A percentile compares a stretch with the other conserved stretches of the same genome.
These are phyloP conservation scores for Megaptera novaeangliae DNA, from an alignment of 2,113 vertebrate species.

Conservation along the genomic window DNA sequence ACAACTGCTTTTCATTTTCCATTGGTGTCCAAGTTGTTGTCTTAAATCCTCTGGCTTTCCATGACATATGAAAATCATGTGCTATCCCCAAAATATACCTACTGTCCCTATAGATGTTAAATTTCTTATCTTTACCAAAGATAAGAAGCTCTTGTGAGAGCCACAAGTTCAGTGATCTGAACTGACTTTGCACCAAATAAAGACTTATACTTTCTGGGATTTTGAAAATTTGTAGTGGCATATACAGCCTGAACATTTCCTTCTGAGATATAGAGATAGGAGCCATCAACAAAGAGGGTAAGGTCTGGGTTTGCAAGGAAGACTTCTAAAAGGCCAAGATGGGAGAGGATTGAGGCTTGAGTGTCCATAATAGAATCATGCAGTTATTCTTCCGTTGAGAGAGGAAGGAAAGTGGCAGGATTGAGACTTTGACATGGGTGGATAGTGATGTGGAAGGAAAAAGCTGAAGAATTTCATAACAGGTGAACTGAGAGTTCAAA, in stretches of 20 bases:
- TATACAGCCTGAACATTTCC: not conserved
- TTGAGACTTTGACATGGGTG: not conserved
- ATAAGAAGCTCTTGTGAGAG: not conserved
- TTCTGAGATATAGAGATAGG: not conserved
- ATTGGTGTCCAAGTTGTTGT: not conserved
- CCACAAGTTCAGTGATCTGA: not conserved
- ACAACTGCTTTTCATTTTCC: not conserved
- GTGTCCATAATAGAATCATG: not conserved
- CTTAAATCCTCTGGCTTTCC: not conserved
- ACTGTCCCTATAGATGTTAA: not conserved
- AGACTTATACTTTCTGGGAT: not conserved
- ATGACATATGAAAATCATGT: not conserved
- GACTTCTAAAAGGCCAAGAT: not conserved
- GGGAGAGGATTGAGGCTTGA: not conserved
- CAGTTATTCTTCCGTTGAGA: not conserved
- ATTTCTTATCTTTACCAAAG: not conserved
- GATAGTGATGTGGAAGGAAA: not conserved
- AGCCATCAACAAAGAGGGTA: not conserved
- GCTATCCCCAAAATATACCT: not conserved
- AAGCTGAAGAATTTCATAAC: not conserved
- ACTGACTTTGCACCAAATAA: not conserved
- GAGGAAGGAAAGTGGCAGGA: not conserved
- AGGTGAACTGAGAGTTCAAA: not conserved
- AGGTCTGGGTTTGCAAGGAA: not conserved
- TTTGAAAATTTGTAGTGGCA: not conserved